phyloP scores from a whole-genome alignment of 2,888 invertebrate species.

The Thereva nobilitata region DNA sequence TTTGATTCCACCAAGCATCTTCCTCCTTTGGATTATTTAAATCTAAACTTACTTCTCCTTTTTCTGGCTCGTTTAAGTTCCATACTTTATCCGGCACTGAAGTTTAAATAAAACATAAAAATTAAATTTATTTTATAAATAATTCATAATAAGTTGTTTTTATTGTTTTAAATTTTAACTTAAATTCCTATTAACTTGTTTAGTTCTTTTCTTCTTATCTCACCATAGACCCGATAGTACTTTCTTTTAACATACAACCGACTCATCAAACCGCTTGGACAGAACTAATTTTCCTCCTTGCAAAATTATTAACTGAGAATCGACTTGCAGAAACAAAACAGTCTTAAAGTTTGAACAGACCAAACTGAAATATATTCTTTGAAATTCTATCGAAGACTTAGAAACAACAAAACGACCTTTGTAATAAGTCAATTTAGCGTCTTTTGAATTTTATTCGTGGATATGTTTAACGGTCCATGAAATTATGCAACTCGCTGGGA shows the following conservation, averaged over 20 bases:
- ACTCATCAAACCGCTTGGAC: slow-evolving; percentile 2
- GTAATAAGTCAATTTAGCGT: not conserved
- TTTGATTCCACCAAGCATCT: slow-evolving; percentile 83
- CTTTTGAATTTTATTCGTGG: not conserved
- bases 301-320: not conserved
- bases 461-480: slow-evolving; percentile 17
- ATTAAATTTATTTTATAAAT: slow-evolving; percentile 5
- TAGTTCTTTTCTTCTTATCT: slow-evolving; percentile 14
- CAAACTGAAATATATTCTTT: too few species aligned
- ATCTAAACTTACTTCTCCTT: slow-evolving; percentile 63
- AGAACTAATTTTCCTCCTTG: not conserved
- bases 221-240: slow-evolving; percentile 36
- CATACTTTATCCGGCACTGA: slow-evolving; percentile 75
- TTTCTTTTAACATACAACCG: slow-evolving; percentile 14
- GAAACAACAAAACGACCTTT: not conserved
- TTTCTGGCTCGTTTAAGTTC: slow-evolving; percentile 70
- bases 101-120: slow-evolving; percentile 35
- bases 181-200: not conserved
- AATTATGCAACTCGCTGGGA: slow-evolving; percentile 19
- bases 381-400: not conserved
- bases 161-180: not conserved
- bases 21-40: slow-evolving; percentile 60
- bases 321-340: too few species aligned
- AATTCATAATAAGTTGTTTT: not conserved
- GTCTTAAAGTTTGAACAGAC: too few species aligned